These are phyloP conservation scores for Ictalurus punctatus DNA, from an alignment of 2,113 vertebrate genomes.

Conservation along the genomic window DNA sequence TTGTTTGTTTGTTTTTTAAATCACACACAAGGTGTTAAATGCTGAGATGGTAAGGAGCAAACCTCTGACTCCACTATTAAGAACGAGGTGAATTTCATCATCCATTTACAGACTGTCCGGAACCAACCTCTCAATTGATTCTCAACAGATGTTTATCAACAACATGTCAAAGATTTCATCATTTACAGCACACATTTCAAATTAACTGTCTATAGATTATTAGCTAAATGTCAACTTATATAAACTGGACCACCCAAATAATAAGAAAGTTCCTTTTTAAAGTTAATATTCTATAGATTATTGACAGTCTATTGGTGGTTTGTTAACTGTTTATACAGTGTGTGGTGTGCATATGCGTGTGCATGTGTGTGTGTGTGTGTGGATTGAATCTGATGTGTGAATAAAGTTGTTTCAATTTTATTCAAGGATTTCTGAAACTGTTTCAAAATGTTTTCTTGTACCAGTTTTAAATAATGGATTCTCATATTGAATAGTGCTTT, in stretches of 20 bases:
- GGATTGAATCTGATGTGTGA: too few species aligned
- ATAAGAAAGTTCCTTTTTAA: not conserved
- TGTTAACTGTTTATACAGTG: not conserved
- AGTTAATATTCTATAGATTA: not conserved
- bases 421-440: not conserved
- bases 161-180: not conserved
- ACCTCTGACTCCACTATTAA: not conserved
- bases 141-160: not conserved
- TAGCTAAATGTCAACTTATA: too few species aligned
- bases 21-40: conserved; percentile 29
- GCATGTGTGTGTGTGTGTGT: too few species aligned
- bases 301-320: not conserved
- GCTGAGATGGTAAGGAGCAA: not conserved
- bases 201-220: too few species aligned
- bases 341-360: too few species aligned
- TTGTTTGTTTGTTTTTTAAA: not conserved
- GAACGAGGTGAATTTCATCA: not conserved
- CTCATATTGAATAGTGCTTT: not conserved
- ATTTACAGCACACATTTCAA: not conserved
- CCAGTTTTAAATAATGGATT: not conserved
- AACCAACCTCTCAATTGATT: not conserved
- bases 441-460: not conserved
- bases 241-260: too few species aligned
- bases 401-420: too few species aligned
- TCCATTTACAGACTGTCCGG: not conserved